Evolutionary conservation across 1,140 invertebrate genomes (phyloP), one percentile per base, ranked within the genome.

Genomic region (Calliopsis andreniformis): DNA sequence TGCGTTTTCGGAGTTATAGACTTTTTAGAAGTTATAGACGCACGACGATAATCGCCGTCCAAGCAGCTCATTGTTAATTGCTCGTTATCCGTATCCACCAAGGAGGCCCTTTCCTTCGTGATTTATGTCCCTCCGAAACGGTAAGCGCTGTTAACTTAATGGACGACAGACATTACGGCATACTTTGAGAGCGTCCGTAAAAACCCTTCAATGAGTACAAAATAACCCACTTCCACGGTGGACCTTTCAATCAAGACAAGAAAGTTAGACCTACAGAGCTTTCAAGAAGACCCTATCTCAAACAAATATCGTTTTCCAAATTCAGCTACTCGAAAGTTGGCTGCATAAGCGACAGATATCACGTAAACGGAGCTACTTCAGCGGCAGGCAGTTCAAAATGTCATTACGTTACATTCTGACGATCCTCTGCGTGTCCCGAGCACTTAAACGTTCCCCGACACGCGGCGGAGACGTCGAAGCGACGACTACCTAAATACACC

Each of bases 31-130:
- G 14, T 69, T 49, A 58, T 69, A 51, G 73, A 59, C 35, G 49
- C 45, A 23, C 8, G n/a, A 20, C 32, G 56, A 72, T 72, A 64
- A 78, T 73, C 55, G 58, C 61, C 18, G 32, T 2, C 35, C n/a
- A 51, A 49, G 53, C 30, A 49, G 28, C 42, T 76, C 63, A 55
- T 79, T 76, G 77, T 68, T 79, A 76, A 68, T 64, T 59, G 77
- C 45, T 79, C 55, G 72, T 79, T 79, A 79, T 64, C 63, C 35
- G 61, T 68, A 55, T 73, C 47, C 53, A 25, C 43, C 23, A 2
- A n/a, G 53, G 32, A 35, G 23, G 8, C 32, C 70, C 43, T 42
- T 68, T 53, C 28, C 14, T 18, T 12, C 10, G 43, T 76, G 72
- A 79, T 79, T 79, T 79, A 76, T 76, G 72, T 39, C 20, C 28